Evolutionary conservation across 2,797 vertebrate species (phyloP), one percentile per base, ranked within the genome.

Genomic region (Alexandromys oeconomus): DNA sequence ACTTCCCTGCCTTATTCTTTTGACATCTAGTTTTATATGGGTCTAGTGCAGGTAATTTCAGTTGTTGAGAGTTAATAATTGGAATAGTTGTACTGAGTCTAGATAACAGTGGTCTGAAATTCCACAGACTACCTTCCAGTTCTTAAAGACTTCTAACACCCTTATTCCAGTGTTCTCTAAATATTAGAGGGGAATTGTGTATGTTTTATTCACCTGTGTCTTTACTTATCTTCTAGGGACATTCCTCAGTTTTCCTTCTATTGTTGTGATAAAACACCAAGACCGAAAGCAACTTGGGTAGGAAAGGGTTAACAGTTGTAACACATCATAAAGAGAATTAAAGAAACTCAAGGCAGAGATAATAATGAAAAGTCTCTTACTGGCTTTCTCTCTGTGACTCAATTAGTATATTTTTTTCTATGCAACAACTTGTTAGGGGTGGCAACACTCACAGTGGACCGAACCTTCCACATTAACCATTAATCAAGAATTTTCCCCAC

Each of bases 401-500:
- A 65, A 13, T n/a, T 9, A 67, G 40, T 11, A 34, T 48, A 43
- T 6, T 67, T 79, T 79, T 48, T 23, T 1, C 29, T 48, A 8
- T 23, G 29, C 19, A 67, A 67, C 29, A 67, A n/a, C 19, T 48
- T n/a, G 10, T 48, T 48, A 48, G 61, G 27, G 19, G 21, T 34
- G 9, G 14, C 6, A 14, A 67, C 1, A 21, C 1, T 21, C 6
- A 23, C 5, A 23, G 17, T 34, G 40, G 81, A 11, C 40, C 1
- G 0, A 25, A 13, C 3, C 5, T 10, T 5, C 6, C 31, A 14
- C 29, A n/a, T 25, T 12, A 67, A 13, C 12, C 19, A 23, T 14
- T 67, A 48, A 67, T 14, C 29, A 67, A 85, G 43, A 34, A n/a
- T 9, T 12, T 48, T 29, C 6, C 19, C 19, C 29, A 48, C 31